These are phyloP conservation scores for Miniopterus natalensis DNA, from an alignment of 2,113 vertebrate species.

Conservation along the genomic window DNA sequence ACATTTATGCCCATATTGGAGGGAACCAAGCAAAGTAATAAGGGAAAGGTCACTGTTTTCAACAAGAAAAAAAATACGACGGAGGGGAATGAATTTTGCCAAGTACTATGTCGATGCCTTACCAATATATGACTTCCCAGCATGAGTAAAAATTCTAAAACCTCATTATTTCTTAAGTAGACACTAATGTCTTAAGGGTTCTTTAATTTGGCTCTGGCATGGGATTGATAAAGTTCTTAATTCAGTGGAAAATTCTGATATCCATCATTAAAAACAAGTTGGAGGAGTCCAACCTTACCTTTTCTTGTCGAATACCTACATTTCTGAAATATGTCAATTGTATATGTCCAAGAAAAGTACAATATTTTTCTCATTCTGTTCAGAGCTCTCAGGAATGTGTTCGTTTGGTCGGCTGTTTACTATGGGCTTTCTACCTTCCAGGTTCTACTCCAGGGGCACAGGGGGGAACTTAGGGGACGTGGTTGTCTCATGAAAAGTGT, in stretches of 20 bases:
- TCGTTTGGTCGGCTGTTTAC: conserved; percentile 14
- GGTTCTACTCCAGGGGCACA: not conserved
- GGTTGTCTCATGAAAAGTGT: not conserved
- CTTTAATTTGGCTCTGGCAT: conserved; percentile 20
- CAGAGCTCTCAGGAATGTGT: not conserved
- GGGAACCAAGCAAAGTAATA: conserved; percentile 40
- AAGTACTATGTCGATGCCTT: not conserved
- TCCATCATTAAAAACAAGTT: not conserved
- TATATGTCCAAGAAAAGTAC: not conserved
- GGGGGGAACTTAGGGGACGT: not conserved
- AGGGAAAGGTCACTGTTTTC: conserved; percentile 18
- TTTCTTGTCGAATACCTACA: not conserved
- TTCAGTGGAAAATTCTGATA: not conserved
- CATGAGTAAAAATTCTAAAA: not conserved
- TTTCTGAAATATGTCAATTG: not conserved
- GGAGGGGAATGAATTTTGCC: not conserved
- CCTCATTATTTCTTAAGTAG: not conserved
- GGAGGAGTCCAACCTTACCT: not conserved
- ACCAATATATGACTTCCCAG: not conserved
- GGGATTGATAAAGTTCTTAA: not conserved
- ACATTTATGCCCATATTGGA: conserved; percentile 50
- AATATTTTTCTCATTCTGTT: conserved; percentile 2
- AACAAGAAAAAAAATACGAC: not conserved
- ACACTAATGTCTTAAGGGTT: not conserved
- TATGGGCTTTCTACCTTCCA: not conserved